phyloP scores from a whole-genome alignment of 2,113 vertebrate species.

The Symphodus melops region DNA sequence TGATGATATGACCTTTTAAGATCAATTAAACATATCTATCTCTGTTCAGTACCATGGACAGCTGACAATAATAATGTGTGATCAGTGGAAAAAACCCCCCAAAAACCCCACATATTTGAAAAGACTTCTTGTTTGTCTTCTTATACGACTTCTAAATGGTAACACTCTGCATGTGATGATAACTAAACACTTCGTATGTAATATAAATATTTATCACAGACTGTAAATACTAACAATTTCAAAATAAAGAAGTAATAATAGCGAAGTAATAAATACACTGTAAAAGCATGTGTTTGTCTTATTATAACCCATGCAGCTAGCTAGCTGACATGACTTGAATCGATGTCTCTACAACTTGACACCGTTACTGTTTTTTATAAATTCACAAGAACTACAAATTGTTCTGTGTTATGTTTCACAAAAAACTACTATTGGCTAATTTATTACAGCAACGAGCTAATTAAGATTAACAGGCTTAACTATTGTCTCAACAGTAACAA shows the following conservation, averaged over 20 bases:
- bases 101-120: no score
- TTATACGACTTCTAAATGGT: no score
- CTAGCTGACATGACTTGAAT: neutral
- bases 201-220: no score
- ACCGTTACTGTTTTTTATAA: neutral
- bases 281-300: neutral
- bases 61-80: neutral
- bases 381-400: neutral
- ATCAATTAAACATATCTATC: neutral
- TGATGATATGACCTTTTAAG: neutral
- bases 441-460: neutral
- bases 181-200: no score
- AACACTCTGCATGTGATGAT: no score
- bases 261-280: neutral
- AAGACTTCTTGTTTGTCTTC: no score
- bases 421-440: neutral
- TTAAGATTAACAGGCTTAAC: neutral
- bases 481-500: no score
- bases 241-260: neutral
- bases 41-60: constrained; percentile 17
- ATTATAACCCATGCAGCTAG: no score
- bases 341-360: neutral
- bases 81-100: no score
- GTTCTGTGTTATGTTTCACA: no score
- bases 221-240: neutral